These are phyloP conservation scores for Conomelus anceps DNA, from an alignment of 2,888 invertebrate genomes.

Conservation along the genomic window DNA sequence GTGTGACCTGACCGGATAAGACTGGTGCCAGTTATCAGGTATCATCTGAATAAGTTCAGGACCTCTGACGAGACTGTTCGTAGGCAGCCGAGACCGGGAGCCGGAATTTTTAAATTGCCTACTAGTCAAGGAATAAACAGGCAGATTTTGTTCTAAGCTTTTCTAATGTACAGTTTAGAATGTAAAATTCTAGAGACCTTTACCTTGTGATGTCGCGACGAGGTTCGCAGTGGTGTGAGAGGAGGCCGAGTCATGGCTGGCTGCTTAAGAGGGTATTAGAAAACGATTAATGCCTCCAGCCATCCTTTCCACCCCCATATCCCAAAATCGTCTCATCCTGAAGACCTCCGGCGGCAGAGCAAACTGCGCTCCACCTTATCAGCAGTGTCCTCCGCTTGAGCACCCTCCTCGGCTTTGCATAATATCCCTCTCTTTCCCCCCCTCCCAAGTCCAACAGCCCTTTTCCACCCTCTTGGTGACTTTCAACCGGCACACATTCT, in stretches of 20 bases:
- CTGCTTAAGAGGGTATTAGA: background rate
- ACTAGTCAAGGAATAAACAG: too few relatives aligned
- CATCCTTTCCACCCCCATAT: too few relatives aligned
- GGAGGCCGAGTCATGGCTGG: background rate
- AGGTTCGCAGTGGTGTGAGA: background rate
- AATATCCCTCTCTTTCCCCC: background rate
- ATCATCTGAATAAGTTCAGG: too few relatives aligned
- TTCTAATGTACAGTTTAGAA: background rate
- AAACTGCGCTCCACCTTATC: background rate
- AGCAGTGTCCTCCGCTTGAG: background rate
- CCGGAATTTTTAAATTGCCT: too few relatives aligned
- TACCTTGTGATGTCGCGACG: background rate
- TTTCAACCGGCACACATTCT: background rate
- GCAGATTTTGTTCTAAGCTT: background rate
- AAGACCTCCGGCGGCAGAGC: background rate
- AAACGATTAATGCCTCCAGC: constrained; percentile 8
- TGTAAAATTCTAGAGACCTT: background rate
- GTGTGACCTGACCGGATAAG: too few relatives aligned
- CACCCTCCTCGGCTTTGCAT: background rate
- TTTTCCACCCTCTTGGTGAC: background rate
- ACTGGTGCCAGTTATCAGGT: too few relatives aligned
- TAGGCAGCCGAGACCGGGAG: too few relatives aligned
- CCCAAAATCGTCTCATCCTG: too few relatives aligned
- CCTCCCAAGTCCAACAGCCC: too few relatives aligned
- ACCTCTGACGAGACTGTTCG: too few relatives aligned